A percentile compares a stretch with the other conserved stretches of the same genome.
Evolutionary conservation across 2,113 vertebrate species (phyloP).

Genomic region (Gasterosteus nipponicus): DNA sequence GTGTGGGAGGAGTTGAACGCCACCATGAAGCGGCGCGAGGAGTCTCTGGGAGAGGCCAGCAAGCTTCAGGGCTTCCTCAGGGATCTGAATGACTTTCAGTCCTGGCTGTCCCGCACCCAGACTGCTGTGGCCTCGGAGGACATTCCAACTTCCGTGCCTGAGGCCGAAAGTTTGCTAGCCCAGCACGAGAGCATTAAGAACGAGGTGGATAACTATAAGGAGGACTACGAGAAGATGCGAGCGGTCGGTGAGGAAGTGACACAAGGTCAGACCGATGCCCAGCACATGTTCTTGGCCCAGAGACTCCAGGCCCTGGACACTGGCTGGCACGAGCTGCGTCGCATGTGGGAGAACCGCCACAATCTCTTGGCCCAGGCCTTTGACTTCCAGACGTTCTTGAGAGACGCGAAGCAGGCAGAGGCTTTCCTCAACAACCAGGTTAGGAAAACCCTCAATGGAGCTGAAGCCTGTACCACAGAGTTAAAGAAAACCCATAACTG

Average conservation of each 20-base stretch:
- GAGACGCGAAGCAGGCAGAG: conserved; percentile 92
- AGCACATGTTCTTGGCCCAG: conserved; percentile 90
- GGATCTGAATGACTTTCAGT: conserved; percentile 93
- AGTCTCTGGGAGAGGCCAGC: conserved; percentile 90
- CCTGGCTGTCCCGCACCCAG: conserved; percentile 91
- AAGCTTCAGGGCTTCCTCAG: conserved; percentile 93
- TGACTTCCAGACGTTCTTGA: conserved; percentile 91
- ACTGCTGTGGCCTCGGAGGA: conserved; percentile 93
- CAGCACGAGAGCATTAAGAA: conserved; percentile 91
- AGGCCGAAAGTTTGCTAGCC: conserved; percentile 88
- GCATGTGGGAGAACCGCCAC: conserved; percentile 95
- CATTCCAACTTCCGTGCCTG: conserved; percentile 86
- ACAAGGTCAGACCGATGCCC: conserved; percentile 88
- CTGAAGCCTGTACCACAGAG: background rate
- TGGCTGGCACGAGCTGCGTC: conserved; percentile 91
- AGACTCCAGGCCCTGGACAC: conserved; percentile 91
- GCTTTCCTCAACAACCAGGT: conserved; percentile 95
- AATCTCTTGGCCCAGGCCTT: conserved; percentile 89
- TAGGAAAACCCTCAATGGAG: conserved; percentile 17
- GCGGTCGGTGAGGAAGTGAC: conserved; percentile 90
- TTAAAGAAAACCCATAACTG: background rate
- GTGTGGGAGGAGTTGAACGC: conserved; percentile 90
- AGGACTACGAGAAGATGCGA: conserved; percentile 89
- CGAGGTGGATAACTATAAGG: conserved; percentile 91
- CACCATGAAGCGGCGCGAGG: conserved; percentile 89